phyloP scores from a whole-genome alignment of 2,113 vertebrate genomes.

The Macaca nemestrina region DNA sequence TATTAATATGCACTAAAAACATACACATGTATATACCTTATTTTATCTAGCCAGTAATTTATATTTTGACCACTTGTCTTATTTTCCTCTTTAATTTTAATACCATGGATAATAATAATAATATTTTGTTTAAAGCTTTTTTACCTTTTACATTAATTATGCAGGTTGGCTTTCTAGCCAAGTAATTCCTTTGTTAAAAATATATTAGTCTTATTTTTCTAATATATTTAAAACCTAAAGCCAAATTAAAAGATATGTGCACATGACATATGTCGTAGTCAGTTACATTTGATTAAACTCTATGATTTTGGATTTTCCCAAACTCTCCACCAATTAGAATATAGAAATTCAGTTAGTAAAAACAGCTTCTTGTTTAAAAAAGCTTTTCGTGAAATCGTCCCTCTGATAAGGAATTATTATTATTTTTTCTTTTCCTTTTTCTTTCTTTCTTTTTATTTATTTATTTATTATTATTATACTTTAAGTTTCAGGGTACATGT shows the following conservation, averaged over 20 bases:
- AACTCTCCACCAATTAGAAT: background rate
- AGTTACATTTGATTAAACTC: background rate
- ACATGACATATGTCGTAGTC: background rate
- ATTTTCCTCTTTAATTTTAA: background rate
- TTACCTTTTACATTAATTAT: background rate
- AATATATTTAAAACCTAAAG: background rate
- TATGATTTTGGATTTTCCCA: background rate
- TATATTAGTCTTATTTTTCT: background rate
- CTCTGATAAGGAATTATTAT: no score
- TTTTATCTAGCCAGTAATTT: background rate
- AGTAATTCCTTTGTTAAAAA: background rate
- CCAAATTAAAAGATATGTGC: background rate
- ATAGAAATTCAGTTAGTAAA: background rate
- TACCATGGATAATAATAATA: background rate
- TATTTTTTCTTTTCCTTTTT: no score
- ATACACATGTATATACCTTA: background rate
- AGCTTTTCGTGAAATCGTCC: no score
- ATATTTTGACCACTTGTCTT: background rate
- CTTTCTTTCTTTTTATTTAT: no score
- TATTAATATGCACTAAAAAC: background rate
- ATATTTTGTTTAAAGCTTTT: background rate
- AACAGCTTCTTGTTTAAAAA: background rate
- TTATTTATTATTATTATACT: no score
- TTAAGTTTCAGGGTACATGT: no score
- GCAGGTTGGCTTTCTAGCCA: background rate